These are phyloP conservation scores for Ethmia dodecea DNA, from an alignment of 2,888 invertebrate species.

Conservation along the genomic window DNA sequence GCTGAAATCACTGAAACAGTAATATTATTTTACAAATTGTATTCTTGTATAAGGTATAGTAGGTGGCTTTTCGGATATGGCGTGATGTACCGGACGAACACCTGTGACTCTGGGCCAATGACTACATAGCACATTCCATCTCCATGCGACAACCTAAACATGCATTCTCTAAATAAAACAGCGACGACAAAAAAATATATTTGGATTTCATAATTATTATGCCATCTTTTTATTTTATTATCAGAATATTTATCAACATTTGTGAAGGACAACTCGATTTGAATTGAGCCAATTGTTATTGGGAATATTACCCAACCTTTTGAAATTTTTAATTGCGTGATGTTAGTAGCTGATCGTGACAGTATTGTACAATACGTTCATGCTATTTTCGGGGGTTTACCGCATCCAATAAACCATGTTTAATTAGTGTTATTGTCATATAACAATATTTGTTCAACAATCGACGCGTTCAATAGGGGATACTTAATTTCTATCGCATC, in stretches of 20 bases:
- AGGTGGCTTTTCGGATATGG: conserved; percentile 49
- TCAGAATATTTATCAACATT: background rate
- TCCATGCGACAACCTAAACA: background rate
- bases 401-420: conserved; percentile 37
- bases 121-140: conserved; percentile 46
- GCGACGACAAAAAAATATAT: background rate
- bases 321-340: conserved; percentile 18
- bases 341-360: conserved; percentile 29
- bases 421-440: conserved; percentile 66
- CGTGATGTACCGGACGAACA: conserved; percentile 65
- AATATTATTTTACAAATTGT: no score
- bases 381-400: conserved; percentile 39
- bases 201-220: background rate
- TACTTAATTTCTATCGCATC: conserved; percentile 34
- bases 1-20: no score
- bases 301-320: conserved; percentile 21
- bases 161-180: background rate
- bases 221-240: background rate
- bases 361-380: conserved; percentile 32
- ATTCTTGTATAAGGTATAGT: conserved; percentile 11
- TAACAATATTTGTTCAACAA: conserved; percentile 40
- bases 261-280: conserved; percentile 24
- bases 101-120: conserved; percentile 46
- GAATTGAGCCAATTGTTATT: conserved; percentile 35
- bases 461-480: conserved; percentile 35